phyloP scores from a whole-genome alignment of 2,888 invertebrate species.

The Pristionchus fissidentatus region DNA sequence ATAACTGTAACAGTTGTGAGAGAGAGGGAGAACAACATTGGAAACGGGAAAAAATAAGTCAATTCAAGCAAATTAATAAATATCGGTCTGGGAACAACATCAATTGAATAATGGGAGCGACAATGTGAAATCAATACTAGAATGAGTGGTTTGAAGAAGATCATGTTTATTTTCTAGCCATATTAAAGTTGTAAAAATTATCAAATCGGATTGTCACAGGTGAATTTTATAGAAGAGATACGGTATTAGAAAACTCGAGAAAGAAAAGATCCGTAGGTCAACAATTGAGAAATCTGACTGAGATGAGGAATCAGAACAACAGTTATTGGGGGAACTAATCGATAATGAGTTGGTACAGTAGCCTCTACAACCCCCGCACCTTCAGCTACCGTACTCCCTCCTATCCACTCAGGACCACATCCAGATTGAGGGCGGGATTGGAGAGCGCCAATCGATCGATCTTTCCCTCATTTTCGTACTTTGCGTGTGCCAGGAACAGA shows the following conservation, averaged over 20 bases:
- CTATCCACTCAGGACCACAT: slow-evolving; percentile 22
- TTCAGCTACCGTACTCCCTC: neutral
- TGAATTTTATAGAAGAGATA: neutral
- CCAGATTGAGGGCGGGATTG: slow-evolving; percentile 34
- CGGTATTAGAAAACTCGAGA: neutral
- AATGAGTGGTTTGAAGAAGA: too few species aligned
- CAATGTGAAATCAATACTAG: too few species aligned
- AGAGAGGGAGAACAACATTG: too few species aligned
- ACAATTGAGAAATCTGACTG: neutral
- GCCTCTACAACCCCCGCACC: too few species aligned
- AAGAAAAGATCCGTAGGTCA: neutral
- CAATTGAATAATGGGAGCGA: too few species aligned
- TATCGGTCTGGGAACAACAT: too few species aligned
- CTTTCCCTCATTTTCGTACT: neutral
- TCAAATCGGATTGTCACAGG: too few species aligned
- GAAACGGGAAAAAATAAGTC: too few species aligned
- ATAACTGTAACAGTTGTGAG: too few species aligned
- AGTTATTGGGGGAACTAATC: neutral
- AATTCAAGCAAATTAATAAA: too few species aligned
- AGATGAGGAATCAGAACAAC: neutral
- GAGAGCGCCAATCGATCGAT: slow-evolving; percentile 14
- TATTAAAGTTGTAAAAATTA: too few species aligned
- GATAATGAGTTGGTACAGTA: neutral
- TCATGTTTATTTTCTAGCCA: too few species aligned
- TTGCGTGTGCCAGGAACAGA: slow-evolving; percentile 26